phyloP scores from a whole-genome alignment of 2,797 vertebrate species.

The Enteromius trimaculatus region DNA sequence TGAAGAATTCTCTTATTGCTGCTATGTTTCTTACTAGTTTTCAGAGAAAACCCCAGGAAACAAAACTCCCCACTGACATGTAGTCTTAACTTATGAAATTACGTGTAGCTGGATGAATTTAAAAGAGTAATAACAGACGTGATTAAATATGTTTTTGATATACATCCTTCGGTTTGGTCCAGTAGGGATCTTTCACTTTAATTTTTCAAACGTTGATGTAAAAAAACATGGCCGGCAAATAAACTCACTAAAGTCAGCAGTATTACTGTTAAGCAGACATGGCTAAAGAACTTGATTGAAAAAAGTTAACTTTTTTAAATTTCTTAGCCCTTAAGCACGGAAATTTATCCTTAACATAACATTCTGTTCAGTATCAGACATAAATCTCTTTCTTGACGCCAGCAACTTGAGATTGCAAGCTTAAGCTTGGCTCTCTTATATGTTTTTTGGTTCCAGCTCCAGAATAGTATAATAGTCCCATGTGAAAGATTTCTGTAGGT shows the following conservation, averaged over 20 bases:
- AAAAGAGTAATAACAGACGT: background rate
- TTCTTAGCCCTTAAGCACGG: background rate
- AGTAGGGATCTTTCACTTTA: background rate
- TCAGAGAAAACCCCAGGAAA: background rate
- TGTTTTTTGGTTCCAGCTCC: slow-evolving; percentile 2
- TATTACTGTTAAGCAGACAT: background rate
- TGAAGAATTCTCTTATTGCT: slow-evolving; percentile 49
- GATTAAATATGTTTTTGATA: slow-evolving; percentile 8
- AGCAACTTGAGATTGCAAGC: background rate
- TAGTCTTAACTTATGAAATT: background rate
- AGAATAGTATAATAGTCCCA: slow-evolving; percentile 8
- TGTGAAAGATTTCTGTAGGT: slow-evolving; percentile 46
- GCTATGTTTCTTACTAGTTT: slow-evolving; percentile 7
- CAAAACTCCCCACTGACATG: slow-evolving; percentile 1
- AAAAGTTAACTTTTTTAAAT: background rate
- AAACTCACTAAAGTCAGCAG: background rate
- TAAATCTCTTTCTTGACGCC: background rate
- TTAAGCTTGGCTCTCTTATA: slow-evolving; percentile 1
- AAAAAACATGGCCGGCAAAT: background rate
- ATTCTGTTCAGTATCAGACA: background rate
- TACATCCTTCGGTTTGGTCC: background rate
- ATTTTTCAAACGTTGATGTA: background rate
- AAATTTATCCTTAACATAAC: slow-evolving; percentile 18
- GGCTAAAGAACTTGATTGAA: background rate
- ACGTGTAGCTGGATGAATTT: background rate